phyloP scores from a whole-genome alignment of 1,140 invertebrate genomes.

The Acromyrmex echinatior region DNA sequence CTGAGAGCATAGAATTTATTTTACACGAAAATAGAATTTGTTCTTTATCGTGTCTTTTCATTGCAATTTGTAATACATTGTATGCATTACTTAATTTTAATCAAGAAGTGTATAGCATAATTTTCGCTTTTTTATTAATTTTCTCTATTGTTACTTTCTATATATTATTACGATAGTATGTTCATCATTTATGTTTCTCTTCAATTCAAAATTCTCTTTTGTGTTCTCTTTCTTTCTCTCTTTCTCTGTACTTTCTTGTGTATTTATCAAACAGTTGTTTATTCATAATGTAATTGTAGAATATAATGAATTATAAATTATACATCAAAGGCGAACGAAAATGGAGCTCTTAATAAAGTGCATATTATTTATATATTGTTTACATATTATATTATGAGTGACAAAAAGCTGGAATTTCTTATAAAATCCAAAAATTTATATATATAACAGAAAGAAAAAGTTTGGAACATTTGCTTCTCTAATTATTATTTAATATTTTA shows the following conservation, averaged over 20 bases:
- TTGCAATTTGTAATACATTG: not conserved
- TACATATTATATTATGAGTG: not conserved
- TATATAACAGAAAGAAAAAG: too few species aligned
- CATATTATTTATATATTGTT: slow-evolving; percentile 27
- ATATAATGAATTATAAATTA: slow-evolving; percentile 43
- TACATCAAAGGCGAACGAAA: too few species aligned
- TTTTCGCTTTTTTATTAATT: not conserved
- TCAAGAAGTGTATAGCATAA: not conserved
- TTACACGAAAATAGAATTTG: not conserved
- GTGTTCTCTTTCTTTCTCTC: too few species aligned
- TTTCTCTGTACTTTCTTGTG: not conserved
- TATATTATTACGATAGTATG: not conserved
- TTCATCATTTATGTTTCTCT: not conserved
- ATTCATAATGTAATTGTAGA: slow-evolving; percentile 31
- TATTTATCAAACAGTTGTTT: slow-evolving; percentile 34
- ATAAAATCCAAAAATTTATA: not conserved
- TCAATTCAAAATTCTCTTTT: slow-evolving; percentile 19
- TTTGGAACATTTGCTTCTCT: not conserved
- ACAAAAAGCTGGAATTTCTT: not conserved
- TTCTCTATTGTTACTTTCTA: not conserved
- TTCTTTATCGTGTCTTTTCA: not conserved
- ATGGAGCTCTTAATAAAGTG: not conserved
- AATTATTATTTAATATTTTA: not conserved
- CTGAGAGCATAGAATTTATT: not conserved
- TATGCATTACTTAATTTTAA: slow-evolving; percentile 19